These are phyloP conservation scores for Camelus bactrianus DNA, from an alignment of 2,113 vertebrate species.

Conservation along the genomic window DNA sequence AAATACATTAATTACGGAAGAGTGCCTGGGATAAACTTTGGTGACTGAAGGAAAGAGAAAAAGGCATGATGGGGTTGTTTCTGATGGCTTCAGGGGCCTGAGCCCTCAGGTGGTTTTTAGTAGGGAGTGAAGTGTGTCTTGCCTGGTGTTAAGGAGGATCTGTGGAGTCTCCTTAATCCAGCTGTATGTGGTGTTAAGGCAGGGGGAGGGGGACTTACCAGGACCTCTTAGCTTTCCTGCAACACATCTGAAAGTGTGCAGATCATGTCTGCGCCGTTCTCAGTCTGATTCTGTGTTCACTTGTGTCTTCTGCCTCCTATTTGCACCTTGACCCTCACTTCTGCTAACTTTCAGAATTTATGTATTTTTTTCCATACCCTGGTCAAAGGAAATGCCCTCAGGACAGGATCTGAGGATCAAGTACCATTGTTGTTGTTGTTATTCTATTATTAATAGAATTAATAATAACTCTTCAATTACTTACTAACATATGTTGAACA, in stretches of 20 bases:
- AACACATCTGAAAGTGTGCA: background rate
- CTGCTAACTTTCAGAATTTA: background rate
- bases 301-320: background rate
- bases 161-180: background rate
- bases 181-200: background rate
- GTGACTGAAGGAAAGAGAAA: background rate
- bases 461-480: background rate
- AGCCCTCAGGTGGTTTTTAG: background rate
- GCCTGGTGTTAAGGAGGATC: background rate
- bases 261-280: background rate
- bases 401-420: background rate
- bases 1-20: background rate
- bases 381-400: background rate
- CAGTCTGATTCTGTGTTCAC: background rate
- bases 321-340: background rate
- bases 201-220: background rate
- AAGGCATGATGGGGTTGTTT: background rate
- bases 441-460: slow-evolving; percentile 24
- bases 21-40: background rate
- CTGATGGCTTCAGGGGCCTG: background rate
- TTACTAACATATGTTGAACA: background rate
- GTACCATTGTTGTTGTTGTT: background rate
- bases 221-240: background rate
- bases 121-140: background rate
- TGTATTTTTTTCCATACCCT: background rate